Evolutionary conservation across 2,797 vertebrate species (phyloP), one percentile per base, ranked within the genome.

Genomic region (Macroramphosus scolopax): DNA sequence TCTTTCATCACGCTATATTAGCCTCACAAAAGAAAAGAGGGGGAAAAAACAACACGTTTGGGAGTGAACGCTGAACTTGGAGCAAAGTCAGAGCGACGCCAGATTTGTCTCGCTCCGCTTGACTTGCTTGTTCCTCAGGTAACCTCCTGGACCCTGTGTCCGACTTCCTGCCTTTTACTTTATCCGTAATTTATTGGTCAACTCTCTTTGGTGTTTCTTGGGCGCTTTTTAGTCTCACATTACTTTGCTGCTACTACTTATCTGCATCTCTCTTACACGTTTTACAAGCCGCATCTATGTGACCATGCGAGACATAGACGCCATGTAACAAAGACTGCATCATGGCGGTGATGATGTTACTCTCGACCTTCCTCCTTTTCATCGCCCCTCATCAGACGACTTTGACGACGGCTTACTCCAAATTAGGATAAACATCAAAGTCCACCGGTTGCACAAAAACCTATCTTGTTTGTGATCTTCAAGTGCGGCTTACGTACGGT

Each of bases 1-100:
- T 74, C 67, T 54, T 51, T 40, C 56, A 53, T 81, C 78, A 84
- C 44, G 68, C 78, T 35, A 46, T 24, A 42, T 58, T 73, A 71
- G 28, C 46, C 67, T 39, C 25, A 31, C n/a, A 43, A 51, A 68
- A 29, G 15, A n/a, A 16, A 11, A 2, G 15, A 34, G 8, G 10
- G 4, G 1, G 22, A 11, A 17, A 18, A 26, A 9, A 4, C n/a
- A 10, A 2, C 7, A 7, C 32, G 8, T 63, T 61, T 51, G 1
- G 7, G 51, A 59, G 13, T 41, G 17, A 66, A 64, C 41, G 47
- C 40, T 55, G 12, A 72, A 47, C 15, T 55, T 52, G 3, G 26
- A 53, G 41, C 5, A 26, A 49, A 59, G n/a, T 46, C 18, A 17
- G 22, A 35, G 25, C 48, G 61, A 28, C 29, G 18, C 13, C n/a